Evolutionary conservation across 2,113 vertebrate genomes (phyloP), one percentile per base, ranked within the genome.

Genomic region (Perca fluviatilis): DNA sequence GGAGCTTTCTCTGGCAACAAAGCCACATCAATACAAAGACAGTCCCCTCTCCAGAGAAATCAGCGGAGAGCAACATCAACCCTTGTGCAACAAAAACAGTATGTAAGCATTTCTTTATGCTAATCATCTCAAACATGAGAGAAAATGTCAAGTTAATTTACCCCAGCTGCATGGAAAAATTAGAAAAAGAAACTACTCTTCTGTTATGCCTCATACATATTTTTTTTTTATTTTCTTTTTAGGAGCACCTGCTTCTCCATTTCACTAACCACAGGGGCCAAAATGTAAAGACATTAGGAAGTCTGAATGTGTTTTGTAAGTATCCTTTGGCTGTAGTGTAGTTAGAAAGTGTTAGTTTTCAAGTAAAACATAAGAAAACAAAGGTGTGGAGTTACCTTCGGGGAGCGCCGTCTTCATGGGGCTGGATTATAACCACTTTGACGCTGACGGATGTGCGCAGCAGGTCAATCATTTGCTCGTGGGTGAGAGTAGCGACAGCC

Each of bases 401-500:
- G 36, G 98, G 98, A 0, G 97, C 96, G 84, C 98, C 98, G 25
- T 99, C 98, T 1, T 98, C 97, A 0, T 98, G 95, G 9, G 98
- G 98, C 85, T 99, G 97, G 92, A 99, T 98, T 86, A 99, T 98
- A 69, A 99, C 96, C 89, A 99, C 98, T 81, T 97, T 99, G 77
- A 99, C 98, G 0, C 96, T 96, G 90, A 98, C 91, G 0, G 98
- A 99, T 0, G 98, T 99, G 23, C 98, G 96, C 19, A 99, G 95
- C 0, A 99, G 95, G 92, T 99, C 98, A 2, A 99, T 98, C 98
- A 99, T 99, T 90, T 99, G 98, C 90, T 99, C 98, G 0, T 99
- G 98, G 40, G 97, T 98, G 88, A 99, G 94, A 0, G 98, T 99
- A 14, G 98, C 97, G 70, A 99, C 98, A 0, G 97, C 98, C 88